Conservation (phyloP, 1,140 invertebrate genomes). For the Rhagoletis zephyria region DNA sequence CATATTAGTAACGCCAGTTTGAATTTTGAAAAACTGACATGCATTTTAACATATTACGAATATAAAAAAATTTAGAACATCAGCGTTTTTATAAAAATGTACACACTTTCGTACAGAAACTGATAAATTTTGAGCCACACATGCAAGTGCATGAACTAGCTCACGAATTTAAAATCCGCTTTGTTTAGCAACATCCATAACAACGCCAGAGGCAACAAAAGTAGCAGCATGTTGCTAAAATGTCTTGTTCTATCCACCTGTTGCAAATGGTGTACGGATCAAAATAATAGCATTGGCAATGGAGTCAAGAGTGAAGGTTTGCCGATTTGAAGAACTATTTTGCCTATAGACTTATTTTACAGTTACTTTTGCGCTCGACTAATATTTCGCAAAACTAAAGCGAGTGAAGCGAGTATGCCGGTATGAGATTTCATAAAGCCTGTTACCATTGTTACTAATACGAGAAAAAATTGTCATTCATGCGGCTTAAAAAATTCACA, state of each 20-base stretch:
- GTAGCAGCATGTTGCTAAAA: conserved; percentile 27
- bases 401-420: too few relatives aligned
- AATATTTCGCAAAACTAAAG: background rate
- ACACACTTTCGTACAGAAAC: too few relatives aligned
- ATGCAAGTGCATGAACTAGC: too few relatives aligned
- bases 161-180: background rate
- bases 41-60: too few relatives aligned
- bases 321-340: too few relatives aligned
- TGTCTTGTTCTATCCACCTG: background rate
- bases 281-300: background rate
- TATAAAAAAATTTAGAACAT: too few relatives aligned
- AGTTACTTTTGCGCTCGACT: background rate
- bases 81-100: too few relatives aligned
- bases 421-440: background rate
- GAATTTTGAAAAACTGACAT: too few relatives aligned
- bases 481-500: background rate
- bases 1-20: too few relatives aligned
- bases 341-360: background rate
- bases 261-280: background rate
- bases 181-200: background rate
- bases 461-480: background rate
- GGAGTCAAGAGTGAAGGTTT: background rate
- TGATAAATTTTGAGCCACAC: too few relatives aligned
- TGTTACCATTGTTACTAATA: background rate
- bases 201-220: background rate